A percentile compares a stretch with the other conserved stretches of the same genome.
Evolutionary conservation across 2,113 vertebrate species (phyloP).

Genomic region (Psephotus haematonotus): DNA sequence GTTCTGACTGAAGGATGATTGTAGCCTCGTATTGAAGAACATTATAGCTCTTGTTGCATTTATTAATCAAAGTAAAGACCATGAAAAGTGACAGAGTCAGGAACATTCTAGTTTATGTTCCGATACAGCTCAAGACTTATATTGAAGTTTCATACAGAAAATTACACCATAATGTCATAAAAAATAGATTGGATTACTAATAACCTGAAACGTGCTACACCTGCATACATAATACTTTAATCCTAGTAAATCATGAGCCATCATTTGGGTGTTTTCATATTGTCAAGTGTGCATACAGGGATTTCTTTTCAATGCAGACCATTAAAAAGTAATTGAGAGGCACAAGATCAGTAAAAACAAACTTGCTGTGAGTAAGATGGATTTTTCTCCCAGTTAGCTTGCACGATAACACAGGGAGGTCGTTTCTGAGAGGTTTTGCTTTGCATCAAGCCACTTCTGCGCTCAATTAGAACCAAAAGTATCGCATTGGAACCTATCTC

Average conservation of each 20-base stretch:
- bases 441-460: not conserved
- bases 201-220: conserved; percentile 68
- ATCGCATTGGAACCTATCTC: not conserved
- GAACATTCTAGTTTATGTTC: conserved; percentile 72
- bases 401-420: not conserved
- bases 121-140: conserved; percentile 62
- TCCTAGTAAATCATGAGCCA: conserved; percentile 65
- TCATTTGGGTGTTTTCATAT: conserved; percentile 66
- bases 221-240: conserved; percentile 69
- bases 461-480: not conserved
- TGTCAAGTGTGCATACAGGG: conserved; percentile 53
- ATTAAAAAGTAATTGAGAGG: conserved; percentile 70
- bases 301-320: conserved; percentile 62
- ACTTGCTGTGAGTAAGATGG: conserved; percentile 48
- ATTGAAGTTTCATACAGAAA: conserved; percentile 66
- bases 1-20: conserved; percentile 54
- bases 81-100: conserved; percentile 70
- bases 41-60: conserved; percentile 58
- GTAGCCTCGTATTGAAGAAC: conserved; percentile 35
- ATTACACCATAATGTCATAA: conserved; percentile 69
- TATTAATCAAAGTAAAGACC: conserved; percentile 76
- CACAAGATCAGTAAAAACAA: conserved; percentile 64
- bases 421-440: not conserved
- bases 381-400: not conserved
- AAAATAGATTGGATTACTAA: conserved; percentile 76